phyloP scores from a whole-genome alignment of 2,113 vertebrate genomes.

The Myanophis thanlyinensis region DNA sequence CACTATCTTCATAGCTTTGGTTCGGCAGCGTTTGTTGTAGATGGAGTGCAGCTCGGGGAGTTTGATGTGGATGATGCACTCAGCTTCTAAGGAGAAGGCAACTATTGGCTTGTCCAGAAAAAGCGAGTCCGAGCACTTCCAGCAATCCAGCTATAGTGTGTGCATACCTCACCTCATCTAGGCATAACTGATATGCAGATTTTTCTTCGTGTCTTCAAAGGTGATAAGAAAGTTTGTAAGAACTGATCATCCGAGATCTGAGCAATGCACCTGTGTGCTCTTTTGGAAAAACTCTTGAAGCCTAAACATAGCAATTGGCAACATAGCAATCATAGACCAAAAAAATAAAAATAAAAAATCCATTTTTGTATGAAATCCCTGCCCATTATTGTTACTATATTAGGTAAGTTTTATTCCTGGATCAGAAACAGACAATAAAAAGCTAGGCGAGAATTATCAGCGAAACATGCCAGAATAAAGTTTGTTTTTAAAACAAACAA shows the following conservation, averaged over 20 bases:
- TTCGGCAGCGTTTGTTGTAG: no score
- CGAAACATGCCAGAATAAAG: conserved; percentile 7
- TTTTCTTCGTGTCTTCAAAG: conserved; percentile 37
- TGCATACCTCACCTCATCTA: neutral
- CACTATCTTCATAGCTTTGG: no score
- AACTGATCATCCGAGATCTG: conserved; percentile 26
- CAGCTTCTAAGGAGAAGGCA: neutral
- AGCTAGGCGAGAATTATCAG: neutral
- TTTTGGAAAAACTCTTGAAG: conserved; percentile 57
- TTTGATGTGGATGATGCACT: no score
- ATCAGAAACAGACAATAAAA: conserved; percentile 13
- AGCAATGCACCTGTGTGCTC: conserved; percentile 33
- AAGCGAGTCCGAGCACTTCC: neutral
- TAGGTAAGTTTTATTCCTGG: conserved; percentile 20
- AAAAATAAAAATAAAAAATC: conserved; percentile 42
- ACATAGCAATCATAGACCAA: conserved; percentile 18
- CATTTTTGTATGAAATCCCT: conserved; percentile 45
- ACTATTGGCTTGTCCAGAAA: neutral
- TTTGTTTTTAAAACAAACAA: conserved; percentile 35
- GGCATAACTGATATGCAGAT: conserved; percentile 48
- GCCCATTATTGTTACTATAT: conserved; percentile 41
- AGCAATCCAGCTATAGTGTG: neutral
- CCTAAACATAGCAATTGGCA: conserved; percentile 33
- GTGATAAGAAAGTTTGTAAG: conserved; percentile 41
- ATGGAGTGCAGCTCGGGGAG: no score